Percentiles rank a stretch among this genome's conserved stretches.
phyloP scores from a whole-genome alignment of 2,113 vertebrate genomes.

The Osmerus eperlanus region DNA sequence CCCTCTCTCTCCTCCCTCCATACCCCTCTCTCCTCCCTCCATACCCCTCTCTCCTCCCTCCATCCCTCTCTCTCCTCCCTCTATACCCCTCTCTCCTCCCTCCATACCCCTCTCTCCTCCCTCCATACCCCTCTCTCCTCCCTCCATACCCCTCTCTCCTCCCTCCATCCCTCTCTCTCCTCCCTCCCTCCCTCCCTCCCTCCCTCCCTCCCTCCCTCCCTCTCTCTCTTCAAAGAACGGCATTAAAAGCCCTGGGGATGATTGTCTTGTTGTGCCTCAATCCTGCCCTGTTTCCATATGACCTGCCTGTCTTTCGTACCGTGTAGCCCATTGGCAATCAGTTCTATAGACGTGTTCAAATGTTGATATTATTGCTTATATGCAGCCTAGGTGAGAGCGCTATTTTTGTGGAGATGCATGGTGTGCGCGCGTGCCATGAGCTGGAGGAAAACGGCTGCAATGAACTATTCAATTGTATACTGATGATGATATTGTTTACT shows the following conservation, averaged over 20 bases:
- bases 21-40: too few species aligned
- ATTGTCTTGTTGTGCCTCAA: background rate
- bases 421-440: slow-evolving; percentile 23
- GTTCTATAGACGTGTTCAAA: slow-evolving; percentile 38
- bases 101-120: background rate
- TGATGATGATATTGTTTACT: slow-evolving; percentile 27
- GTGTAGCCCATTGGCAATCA: slow-evolving; percentile 51
- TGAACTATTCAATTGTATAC: slow-evolving; percentile 42
- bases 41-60: too few species aligned
- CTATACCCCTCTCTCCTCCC: too few species aligned
- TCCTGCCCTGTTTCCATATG: slow-evolving; percentile 13
- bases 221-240: background rate
- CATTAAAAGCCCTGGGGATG: background rate
- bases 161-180: too few species aligned
- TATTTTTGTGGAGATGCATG: slow-evolving; percentile 51
- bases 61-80: too few species aligned
- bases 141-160: too few species aligned
- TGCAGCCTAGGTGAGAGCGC: slow-evolving; percentile 29
- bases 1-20: too few species aligned
- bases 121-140: too few species aligned
- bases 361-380: slow-evolving; percentile 47
- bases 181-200: background rate
- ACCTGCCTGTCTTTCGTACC: slow-evolving; percentile 22
- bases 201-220: background rate
- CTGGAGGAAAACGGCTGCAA: slow-evolving; percentile 29